Base-by-base conservation (phyloP, 2,797 vertebrate species). In the Hylomyscus alleni region DNA sequence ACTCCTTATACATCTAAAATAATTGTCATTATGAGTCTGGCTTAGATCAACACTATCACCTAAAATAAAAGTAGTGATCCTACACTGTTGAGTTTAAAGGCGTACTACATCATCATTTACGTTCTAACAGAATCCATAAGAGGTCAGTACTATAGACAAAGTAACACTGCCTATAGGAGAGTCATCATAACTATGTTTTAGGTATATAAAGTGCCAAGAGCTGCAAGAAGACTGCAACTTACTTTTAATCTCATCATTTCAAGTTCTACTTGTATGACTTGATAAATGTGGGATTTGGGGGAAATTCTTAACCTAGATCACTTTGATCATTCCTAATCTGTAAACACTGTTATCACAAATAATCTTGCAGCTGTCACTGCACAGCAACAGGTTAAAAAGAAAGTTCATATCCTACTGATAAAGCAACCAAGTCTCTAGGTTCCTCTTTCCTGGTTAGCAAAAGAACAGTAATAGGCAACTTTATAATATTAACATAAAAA, bases 381-480 rank as follows among this genome's bases (percentile, higher is more conserved):
- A 20, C 17, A 54, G 60, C 7, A 76, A 26, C 52, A 87, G 56
- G n/a, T 47, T 80, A 44, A 52, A 77, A 80, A 76, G 44, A 93
- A 91, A 76, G 12, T 12, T 58, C 75, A 91, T 67, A 83, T 31
- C 34, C 8, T 12, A 69, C 34, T 37, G 40, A 52, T 69, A 72
- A 91, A 78, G 31, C 2, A 73, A 2, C 22, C 10, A 73, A 56
- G 19, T 80, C 52, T 76, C 54, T 77, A 54, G 58, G 54, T 31
- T 82, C 37, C n/a, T 60, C 24, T n/a, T 67, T 92, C 14, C 47
- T 94, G 50, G 40, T 65, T 85, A 85, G 60, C 82, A n/a, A 85
- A 67, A 67, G 29, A 67, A 47, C 40, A 65, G 60, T 50, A 62
- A 58, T 7, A 67, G 44, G 6, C 29, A 67, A 67, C 11, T 7